These are phyloP conservation scores for Mesodorylaimus sp. DNA, from an alignment of 2,888 invertebrate species.

Conservation along the genomic window DNA sequence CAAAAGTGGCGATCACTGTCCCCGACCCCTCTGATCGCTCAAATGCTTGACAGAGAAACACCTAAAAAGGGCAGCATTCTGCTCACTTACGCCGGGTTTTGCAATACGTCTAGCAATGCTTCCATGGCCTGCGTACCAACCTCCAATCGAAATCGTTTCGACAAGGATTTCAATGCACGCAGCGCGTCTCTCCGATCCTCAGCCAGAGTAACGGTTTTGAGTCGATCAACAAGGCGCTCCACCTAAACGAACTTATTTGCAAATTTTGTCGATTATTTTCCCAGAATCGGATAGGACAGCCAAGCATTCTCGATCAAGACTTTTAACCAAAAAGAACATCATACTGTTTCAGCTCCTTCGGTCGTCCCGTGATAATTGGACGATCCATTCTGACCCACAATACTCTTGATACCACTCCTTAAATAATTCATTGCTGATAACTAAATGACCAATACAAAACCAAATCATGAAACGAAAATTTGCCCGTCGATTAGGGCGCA, in stretches of 20 bases:
- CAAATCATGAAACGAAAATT: too few relatives aligned
- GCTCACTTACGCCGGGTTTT: slow-evolving; percentile 46
- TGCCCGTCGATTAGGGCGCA: too few relatives aligned
- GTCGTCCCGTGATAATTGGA: neutral
- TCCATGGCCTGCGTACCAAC: slow-evolving; percentile 81
- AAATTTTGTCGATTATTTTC: too few relatives aligned
- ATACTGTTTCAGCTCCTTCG: neutral
- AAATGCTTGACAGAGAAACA: too few relatives aligned
- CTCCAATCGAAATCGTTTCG: slow-evolving; percentile 51
- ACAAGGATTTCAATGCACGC: slow-evolving; percentile 62
- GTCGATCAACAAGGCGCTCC: slow-evolving; percentile 55
- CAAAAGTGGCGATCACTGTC: too few relatives aligned
- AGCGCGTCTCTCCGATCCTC: slow-evolving; percentile 93
- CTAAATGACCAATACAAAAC: neutral
- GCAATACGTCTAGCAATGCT: slow-evolving; percentile 51
- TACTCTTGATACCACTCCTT: neutral
- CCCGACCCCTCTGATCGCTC: too few relatives aligned
- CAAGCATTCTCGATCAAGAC: too few relatives aligned
- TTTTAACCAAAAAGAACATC: too few relatives aligned
- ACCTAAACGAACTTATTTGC: too few relatives aligned
- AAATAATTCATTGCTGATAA: neutral
- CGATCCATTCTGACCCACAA: neutral
- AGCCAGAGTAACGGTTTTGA: slow-evolving; percentile 71
- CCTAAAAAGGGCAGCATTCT: too few relatives aligned
- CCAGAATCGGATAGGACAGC: too few relatives aligned